A percentile compares a stretch with the other conserved stretches of the same genome.
Evolutionary conservation across 1,140 invertebrate genomes (phyloP).

Genomic region (Thalassaphorura encarpata): DNA sequence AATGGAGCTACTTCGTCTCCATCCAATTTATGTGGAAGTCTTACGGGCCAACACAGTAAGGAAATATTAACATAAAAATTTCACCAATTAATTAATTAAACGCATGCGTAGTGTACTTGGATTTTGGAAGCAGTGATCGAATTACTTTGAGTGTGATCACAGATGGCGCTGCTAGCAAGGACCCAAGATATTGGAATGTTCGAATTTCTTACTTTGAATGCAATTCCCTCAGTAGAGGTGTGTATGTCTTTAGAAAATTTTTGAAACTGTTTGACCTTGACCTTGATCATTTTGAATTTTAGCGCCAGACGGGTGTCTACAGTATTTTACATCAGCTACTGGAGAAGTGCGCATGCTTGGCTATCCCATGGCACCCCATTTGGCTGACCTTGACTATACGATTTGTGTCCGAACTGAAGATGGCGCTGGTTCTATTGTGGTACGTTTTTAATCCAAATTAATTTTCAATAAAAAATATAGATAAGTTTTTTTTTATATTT

Average conservation of each 20-base stretch:
- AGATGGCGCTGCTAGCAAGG: constrained; percentile 13
- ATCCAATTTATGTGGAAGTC: constrained; percentile 25
- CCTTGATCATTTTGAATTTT: neutral
- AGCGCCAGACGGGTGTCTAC: constrained; percentile 31
- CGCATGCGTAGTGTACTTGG: constrained; percentile 27
- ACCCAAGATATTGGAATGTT: constrained; percentile 24
- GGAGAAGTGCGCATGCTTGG: constrained; percentile 28
- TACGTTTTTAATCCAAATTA: constrained; percentile 2
- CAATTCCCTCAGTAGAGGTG: constrained; percentile 25
- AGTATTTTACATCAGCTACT: constrained; percentile 24
- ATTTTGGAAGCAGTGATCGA: constrained; percentile 29
- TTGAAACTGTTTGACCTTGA: neutral
- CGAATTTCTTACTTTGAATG: constrained; percentile 28
- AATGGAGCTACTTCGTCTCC: constrained; percentile 23
- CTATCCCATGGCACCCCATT: constrained; percentile 25
- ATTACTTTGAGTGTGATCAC: constrained; percentile 28
- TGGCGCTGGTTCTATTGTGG: constrained; percentile 28
- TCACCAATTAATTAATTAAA: neutral
- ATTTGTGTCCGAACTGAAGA: constrained; percentile 30
- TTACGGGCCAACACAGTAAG: constrained; percentile 25
- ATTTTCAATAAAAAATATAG: neutral
- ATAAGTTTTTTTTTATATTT: neutral
- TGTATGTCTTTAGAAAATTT: neutral
- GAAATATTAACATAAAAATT: neutral
- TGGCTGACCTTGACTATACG: constrained; percentile 31